These are phyloP conservation scores for Scaptodrosophila latifasciaeformis DNA, from an alignment of 2,888 invertebrate species.

Conservation along the genomic window DNA sequence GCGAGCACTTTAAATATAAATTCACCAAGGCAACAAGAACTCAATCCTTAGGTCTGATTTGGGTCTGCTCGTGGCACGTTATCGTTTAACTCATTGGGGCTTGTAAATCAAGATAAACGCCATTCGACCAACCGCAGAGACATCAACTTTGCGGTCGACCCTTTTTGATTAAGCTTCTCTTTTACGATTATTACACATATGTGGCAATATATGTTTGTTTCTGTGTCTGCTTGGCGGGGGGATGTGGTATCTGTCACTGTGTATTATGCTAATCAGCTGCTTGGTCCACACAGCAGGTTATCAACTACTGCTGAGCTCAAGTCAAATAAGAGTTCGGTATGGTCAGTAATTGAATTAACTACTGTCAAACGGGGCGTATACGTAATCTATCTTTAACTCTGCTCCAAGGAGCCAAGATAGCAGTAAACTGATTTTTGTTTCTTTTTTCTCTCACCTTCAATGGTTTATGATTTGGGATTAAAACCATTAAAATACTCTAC, in stretches of 20 bases:
- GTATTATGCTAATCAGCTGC: constrained; percentile 57
- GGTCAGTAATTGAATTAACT: constrained; percentile 38
- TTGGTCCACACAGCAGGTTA: constrained; percentile 13
- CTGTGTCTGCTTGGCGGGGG: constrained; percentile 8
- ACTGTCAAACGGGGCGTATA: constrained; percentile 32
- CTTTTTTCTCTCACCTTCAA: too few relatives aligned
- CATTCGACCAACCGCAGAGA: constrained; percentile 32
- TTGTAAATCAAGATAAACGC: constrained; percentile 48
- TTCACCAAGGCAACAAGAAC: too few relatives aligned
- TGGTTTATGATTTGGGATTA: too few relatives aligned
- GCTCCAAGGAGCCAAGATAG: too few relatives aligned
- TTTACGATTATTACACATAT: not conserved
- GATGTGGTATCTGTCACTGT: constrained; percentile 21
- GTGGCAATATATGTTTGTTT: not conserved
- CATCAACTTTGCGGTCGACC: constrained; percentile 47
- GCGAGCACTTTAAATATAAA: constrained; percentile 16
- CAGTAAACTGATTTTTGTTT: too few relatives aligned
- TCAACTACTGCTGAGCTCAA: constrained; percentile 1
- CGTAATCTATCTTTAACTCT: constrained; percentile 34
- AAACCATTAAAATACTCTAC: too few relatives aligned
- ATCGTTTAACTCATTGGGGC: constrained; percentile 36
- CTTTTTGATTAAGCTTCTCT: constrained; percentile 37
- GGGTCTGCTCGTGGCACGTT: constrained; percentile 11
- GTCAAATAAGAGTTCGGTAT: constrained; percentile 16
- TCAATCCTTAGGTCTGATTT: too few relatives aligned